Base-by-base conservation (phyloP, 2,113 vertebrate species). In the Athene cunicularia region DNA sequence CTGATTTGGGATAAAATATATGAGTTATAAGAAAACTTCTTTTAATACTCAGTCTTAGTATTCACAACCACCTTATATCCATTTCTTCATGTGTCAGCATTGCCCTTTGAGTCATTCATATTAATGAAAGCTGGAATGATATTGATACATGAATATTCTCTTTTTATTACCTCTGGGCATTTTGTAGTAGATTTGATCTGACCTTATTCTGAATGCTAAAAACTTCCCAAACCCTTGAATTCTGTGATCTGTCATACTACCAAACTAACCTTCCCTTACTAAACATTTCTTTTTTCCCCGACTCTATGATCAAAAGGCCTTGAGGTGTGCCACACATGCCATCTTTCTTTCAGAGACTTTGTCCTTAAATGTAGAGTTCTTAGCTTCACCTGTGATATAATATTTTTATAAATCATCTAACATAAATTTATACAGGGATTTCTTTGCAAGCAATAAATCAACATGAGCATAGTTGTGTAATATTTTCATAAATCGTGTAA, bases 121-220 rank as follows among this genome's bases (percentile, higher is more conserved):
- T 68, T 92, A 89, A 96, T 76, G 39, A 75, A 95, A 80, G 26
- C 21, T 68, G 17, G 11, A 96, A 92, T 56, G 0, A 82, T 87
- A 93, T 63, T 37, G 70, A 96, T 82, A 90, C 53, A 93, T 93
- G 62, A 92, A 92, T 95, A 95, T 95, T 93, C 79, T 92, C 79
- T 90, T 86, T 92, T 92, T 80, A 86, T 85, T 86, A 86, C 53
- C 88, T 82, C 45, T 53, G 55, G 74, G 62, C 35, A 80, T 95
- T 97, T 96, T 93, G 92, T 93, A 93, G 43, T 52, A 88, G 39
- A 88, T 92, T 93, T 88, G 35, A 64, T 95, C 82, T 68, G 58
- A 88, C 33, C 64, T 93, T 92, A 80, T 64, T 92, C 67, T 59
- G 80, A 88, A 91, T 88, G 59, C 24, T 80, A 73, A 88, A 82